Evolutionary conservation across 2,797 vertebrate genomes (phyloP), one percentile per base, ranked within the genome.

Genomic region (Lagodon rhomboides): DNA sequence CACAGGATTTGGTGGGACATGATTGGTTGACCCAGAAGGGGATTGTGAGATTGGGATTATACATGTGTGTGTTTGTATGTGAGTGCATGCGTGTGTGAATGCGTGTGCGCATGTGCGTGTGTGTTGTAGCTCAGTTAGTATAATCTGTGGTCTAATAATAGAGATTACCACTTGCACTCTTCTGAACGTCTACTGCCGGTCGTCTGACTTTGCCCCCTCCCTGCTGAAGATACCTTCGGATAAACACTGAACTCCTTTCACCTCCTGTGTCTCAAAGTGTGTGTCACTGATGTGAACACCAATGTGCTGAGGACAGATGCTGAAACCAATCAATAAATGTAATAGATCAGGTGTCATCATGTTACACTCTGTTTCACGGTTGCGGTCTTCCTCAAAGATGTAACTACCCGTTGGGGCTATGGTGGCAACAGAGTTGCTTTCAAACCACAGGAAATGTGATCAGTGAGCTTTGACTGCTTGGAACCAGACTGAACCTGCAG

Each of bases 41-140:
- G 90, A 91, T 92, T 88, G 88, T 66, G 68, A 77, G 85, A 86
- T 90, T 90, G 88, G 58, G 82, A 91, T 92, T 90, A 91, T 91
- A 90, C 91, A 87, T 86, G 78, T 68, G 7, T 85, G 74, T 80
- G 44, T 54, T 58, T 84, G 62, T 50, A 51, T 55, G 30, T 60
- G 47, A 47, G 60, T 84, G 62, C 46, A 50, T 61, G 30, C 59
- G 53, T 56, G 43, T 30, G 7, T 64, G 49, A 27, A 27, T 55
- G 43, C 50, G 47, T 43, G 38, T 63, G 43, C 38, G 23, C 71
- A 64, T 51, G 46, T 64, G 70, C 73, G 53, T 66, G 69, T 59
- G 59, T 75, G 72, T 62, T 77, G 80, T 80, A 64, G 70, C 71
- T 86, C 79, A 75, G 60, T 82, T 77, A 71, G 82, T 86, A 78